Base-by-base conservation (phyloP, 2,888 invertebrate species). In the Apodemia zela region DNA sequence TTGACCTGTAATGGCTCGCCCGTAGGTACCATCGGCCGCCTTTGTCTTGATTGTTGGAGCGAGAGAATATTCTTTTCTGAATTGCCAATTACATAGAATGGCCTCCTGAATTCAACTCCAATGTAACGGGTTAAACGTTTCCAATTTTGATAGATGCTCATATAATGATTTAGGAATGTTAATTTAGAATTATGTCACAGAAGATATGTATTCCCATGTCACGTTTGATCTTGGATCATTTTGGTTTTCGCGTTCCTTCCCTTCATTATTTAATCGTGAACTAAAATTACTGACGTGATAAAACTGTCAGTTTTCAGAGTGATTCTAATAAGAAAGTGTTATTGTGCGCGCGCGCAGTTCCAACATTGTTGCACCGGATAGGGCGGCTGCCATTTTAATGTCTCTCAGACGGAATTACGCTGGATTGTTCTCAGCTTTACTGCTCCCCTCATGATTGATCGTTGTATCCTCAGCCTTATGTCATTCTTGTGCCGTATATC, bases 51-150 rank as follows among this genome's bases (percentile, higher is more conserved):
- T 88, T 83, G 84, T 88, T 87, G 81, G 81, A 82, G 82, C 80
- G 85, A 82, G 84, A 82, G 84, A 84, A 87, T 87, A 85, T 86
- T 82, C 84, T 83, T 45, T 84, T 86, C 86, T 85, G 87, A 89
- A 87, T 89, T 90, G 90, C 87, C 90, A 90, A 91, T 91, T 90
- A 91, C 85, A 88, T 87, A 86, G 85, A 89, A 90, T 88, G 84
- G 87, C 73, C 89, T 77, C 81, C 87, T 84, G 87, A 81, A 88
- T 88, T 89, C 88, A 84, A 83, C 82, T 74, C 80, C 78, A 81
- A 78, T 82, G 72, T 79, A 76, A 73, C 71, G 76, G 79, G 85
- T 82, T 84, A 84, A 89, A 73, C 69, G 71, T 71, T 68, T 72
- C 38, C 45, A 57, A 21, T 45, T 63, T 66, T 57, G 15, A 29